These are phyloP conservation scores for Cinclus cinclus DNA, from an alignment of 2,113 vertebrate species.

Conservation along the genomic window DNA sequence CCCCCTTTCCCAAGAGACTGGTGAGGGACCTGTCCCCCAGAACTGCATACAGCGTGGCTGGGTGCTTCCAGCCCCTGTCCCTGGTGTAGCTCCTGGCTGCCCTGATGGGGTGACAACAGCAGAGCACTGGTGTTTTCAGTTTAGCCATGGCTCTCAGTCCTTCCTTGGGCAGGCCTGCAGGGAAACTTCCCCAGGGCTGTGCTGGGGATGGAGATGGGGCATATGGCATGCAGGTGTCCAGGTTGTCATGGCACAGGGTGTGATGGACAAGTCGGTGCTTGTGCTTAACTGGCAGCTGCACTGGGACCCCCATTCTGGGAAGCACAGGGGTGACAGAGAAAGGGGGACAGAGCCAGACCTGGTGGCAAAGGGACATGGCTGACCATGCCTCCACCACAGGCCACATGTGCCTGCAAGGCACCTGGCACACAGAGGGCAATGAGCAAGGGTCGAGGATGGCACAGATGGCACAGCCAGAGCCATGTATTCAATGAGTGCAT, in stretches of 20 bases:
- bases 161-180: neutral
- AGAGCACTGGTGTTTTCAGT: neutral
- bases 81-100: neutral
- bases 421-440: neutral
- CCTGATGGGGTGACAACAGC: neutral
- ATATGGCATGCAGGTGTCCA: rapidly evolving
- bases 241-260: neutral
- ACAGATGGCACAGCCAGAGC: neutral
- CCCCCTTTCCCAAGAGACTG: neutral
- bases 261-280: neutral
- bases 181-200: neutral
- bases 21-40: neutral
- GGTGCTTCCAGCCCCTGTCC: neutral
- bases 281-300: neutral
- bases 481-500: rapidly evolving
- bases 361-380: neutral
- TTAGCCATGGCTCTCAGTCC: neutral
- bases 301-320: rapidly evolving
- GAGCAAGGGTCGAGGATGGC: rapidly evolving
- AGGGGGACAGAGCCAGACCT: neutral
- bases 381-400: neutral
- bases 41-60: rapidly evolving
- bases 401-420: neutral
- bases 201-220: neutral
- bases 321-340: neutral